Evolutionary conservation across 23 tunicate species (phyloP).

Genomic region (Styela clava): DNA sequence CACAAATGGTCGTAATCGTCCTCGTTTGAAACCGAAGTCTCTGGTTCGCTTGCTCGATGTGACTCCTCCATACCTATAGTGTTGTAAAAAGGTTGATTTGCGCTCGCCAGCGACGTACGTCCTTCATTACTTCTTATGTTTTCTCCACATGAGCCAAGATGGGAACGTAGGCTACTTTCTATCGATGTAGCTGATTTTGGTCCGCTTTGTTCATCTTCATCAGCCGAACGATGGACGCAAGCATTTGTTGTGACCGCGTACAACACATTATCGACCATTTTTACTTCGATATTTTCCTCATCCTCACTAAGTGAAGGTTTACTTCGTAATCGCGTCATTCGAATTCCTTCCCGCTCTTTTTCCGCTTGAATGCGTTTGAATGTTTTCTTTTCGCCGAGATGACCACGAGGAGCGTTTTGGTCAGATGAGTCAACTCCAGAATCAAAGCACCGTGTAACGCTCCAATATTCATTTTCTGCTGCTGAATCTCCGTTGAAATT

Average conservation of each 20-base stretch:
- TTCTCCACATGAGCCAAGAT: conserved; percentile 2
- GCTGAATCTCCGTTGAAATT: not conserved
- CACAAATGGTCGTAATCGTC: conserved; percentile 32
- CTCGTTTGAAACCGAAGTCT: not conserved
- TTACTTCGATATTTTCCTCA: not conserved
- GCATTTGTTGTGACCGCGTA: not conserved
- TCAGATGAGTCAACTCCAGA: not conserved
- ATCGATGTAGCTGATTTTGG: not conserved
- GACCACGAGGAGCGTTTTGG: not conserved
- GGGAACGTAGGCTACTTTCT: not conserved
- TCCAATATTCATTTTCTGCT: conserved; percentile 30
- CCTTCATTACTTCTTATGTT: not conserved
- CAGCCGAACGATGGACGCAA: not conserved
- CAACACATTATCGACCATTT: not conserved
- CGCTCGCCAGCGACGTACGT: not conserved
- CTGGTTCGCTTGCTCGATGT: not conserved
- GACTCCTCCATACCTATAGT: not conserved
- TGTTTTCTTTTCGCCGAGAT: not conserved
- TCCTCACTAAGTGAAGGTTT: not conserved
- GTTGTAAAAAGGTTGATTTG: conserved; percentile 12
- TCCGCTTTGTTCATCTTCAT: not conserved
- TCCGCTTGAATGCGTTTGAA: conserved; percentile 1
- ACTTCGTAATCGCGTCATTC: not conserved
- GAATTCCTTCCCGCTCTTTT: not conserved
- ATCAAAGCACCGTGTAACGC: conserved; percentile 13